Evolutionary conservation across 2,797 vertebrate genomes (phyloP).

Genomic region (Enteromius trimaculatus): DNA sequence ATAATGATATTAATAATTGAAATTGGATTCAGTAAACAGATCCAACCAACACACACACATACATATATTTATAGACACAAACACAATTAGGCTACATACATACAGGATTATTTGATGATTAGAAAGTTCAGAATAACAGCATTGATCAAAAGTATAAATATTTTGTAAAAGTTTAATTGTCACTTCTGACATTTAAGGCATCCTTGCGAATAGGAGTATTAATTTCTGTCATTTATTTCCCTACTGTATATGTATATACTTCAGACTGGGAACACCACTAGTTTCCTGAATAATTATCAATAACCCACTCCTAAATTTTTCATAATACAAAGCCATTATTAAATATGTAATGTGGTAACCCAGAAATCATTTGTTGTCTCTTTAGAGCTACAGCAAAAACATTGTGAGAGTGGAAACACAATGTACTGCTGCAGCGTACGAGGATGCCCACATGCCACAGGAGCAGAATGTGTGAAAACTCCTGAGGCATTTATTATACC

Average conservation of each 20-base stretch:
- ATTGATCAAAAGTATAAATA: neutral
- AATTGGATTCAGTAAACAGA: too few relatives aligned
- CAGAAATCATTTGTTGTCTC: neutral
- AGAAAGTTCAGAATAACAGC: neutral
- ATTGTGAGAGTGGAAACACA: neutral
- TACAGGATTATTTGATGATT: neutral
- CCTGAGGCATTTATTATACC: neutral
- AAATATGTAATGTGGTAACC: conserved; percentile 10
- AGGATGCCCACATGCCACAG: neutral
- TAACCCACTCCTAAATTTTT: neutral
- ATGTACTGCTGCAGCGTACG: neutral
- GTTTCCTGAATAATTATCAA: conserved; percentile 4
- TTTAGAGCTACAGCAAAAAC: neutral
- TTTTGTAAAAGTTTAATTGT: too few relatives aligned
- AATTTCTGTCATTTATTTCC: too few relatives aligned
- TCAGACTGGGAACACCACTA: neutral
- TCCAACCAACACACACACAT: too few relatives aligned
- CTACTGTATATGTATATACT: neutral
- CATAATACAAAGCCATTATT: neutral
- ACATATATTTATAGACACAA: too few relatives aligned
- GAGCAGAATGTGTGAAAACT: neutral
- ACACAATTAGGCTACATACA: too few relatives aligned
- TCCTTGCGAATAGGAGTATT: too few relatives aligned
- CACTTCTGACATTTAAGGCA: too few relatives aligned
- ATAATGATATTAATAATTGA: too few relatives aligned